These are phyloP conservation scores for Tricholaema leucomelas DNA, from an alignment of 2,113 vertebrate species.

Conservation along the genomic window DNA sequence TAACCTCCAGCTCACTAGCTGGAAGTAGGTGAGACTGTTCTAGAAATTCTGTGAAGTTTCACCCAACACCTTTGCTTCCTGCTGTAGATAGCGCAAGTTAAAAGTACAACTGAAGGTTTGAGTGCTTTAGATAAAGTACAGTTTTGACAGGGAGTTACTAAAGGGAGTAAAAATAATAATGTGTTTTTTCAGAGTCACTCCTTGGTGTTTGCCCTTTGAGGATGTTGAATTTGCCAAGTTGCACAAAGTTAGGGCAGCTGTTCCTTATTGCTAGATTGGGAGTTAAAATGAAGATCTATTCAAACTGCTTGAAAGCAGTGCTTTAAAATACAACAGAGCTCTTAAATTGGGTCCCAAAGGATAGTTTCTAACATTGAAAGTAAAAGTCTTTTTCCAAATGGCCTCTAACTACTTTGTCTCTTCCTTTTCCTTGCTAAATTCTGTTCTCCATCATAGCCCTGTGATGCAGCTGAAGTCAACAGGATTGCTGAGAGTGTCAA, in stretches of 20 bases:
- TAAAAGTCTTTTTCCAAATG: constrained; percentile 13
- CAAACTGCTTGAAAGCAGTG: constrained; percentile 52
- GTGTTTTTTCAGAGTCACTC: constrained; percentile 32
- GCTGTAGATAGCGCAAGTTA: not conserved
- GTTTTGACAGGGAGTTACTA: constrained; percentile 5
- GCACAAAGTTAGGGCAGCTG: constrained; percentile 62
- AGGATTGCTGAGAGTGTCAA: constrained; percentile 13
- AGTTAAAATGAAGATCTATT: constrained; percentile 64
- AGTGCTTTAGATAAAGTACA: not conserved
- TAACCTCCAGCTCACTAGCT: not conserved
- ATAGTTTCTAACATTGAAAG: constrained; percentile 31
- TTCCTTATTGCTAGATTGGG: constrained; percentile 46
- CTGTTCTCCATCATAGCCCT: not conserved
- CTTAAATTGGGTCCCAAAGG: constrained; percentile 36
- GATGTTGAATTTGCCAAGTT: constrained; percentile 40
- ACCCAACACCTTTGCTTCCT: not conserved
- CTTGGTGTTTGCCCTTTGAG: constrained; percentile 9
- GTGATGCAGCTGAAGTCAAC: constrained; percentile 13
- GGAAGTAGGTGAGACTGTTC: not conserved
- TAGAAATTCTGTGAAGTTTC: not conserved
- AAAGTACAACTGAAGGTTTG: not conserved
- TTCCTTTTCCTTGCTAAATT: constrained; percentile 14
- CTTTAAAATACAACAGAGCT: constrained; percentile 55
- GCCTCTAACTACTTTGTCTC: constrained; percentile 34
- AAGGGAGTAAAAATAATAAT: constrained; percentile 41